phyloP scores from a whole-genome alignment of 2,113 vertebrate genomes.

The Porphyrio hochstetteri region DNA sequence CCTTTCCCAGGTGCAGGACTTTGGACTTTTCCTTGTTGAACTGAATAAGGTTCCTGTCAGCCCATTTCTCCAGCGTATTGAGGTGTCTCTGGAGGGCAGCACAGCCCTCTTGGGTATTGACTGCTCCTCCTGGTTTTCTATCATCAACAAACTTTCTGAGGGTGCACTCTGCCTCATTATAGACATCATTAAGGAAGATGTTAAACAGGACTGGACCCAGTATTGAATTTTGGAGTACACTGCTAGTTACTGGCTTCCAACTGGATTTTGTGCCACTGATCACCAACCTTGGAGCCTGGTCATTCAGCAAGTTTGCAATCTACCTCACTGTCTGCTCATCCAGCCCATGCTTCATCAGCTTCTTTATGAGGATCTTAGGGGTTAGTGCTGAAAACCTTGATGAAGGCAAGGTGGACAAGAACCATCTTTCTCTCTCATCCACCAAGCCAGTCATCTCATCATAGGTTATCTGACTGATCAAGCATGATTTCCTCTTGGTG shows the following conservation, averaged over 20 bases:
- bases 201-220: not conserved
- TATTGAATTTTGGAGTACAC: not conserved
- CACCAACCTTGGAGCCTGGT: not conserved
- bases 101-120: not conserved
- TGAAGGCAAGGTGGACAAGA: fast-evolving
- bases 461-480: not conserved
- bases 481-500: not conserved
- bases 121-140: not conserved
- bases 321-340: not conserved
- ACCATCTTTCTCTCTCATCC: not conserved
- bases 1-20: not conserved
- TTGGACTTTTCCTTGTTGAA: not conserved
- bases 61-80: not conserved
- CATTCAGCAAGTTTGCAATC: not conserved
- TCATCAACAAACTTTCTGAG: not conserved
- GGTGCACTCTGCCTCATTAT: not conserved
- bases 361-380: not conserved
- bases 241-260: not conserved
- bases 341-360: not conserved
- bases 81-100: not conserved
- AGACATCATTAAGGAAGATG: not conserved
- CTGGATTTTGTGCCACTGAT: not conserved
- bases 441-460: not conserved
- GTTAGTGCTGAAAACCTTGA: not conserved
- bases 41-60: not conserved